phyloP scores from a whole-genome alignment of 30 jellyfish, hydroid and myxozoan species.

The Turritopsis dohrnii region DNA sequence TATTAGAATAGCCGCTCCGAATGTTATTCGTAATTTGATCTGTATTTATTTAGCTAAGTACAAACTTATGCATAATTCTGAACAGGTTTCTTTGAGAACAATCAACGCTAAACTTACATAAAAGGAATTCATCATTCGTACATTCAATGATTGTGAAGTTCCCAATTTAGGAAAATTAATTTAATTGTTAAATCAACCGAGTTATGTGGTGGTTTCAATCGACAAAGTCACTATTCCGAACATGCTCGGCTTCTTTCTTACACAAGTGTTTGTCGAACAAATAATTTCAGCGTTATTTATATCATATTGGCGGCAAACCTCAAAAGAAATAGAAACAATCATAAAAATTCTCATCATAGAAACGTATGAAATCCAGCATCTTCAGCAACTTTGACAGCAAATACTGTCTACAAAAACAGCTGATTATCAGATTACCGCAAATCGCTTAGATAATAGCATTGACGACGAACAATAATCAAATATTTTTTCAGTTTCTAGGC shows the following conservation, averaged over 20 bases:
- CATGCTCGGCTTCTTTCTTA: not conserved
- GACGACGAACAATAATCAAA: not conserved
- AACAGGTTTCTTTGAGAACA: not conserved
- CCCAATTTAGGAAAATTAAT: not conserved
- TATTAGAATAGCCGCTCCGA: not conserved
- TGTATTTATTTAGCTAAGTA: not conserved
- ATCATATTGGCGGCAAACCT: not conserved
- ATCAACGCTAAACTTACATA: not conserved
- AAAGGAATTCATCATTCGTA: not conserved
- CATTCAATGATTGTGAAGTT: not conserved
- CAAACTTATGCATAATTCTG: not conserved
- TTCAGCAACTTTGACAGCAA: not conserved
- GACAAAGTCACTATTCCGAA: not conserved
- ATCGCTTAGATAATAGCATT: not conserved
- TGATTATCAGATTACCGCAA: not conserved
- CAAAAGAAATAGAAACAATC: not conserved
- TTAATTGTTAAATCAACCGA: not conserved
- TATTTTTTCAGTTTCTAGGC: not conserved
- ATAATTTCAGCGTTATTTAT: not conserved
- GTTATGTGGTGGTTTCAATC: not conserved
- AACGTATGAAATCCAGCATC: not conserved
- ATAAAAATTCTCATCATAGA: too few species aligned
- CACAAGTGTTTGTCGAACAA: not conserved
- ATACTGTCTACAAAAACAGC: not conserved
- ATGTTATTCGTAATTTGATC: not conserved